phyloP scores from a whole-genome alignment of 1,140 invertebrate genomes.

The Philopotamus ludificatus region DNA sequence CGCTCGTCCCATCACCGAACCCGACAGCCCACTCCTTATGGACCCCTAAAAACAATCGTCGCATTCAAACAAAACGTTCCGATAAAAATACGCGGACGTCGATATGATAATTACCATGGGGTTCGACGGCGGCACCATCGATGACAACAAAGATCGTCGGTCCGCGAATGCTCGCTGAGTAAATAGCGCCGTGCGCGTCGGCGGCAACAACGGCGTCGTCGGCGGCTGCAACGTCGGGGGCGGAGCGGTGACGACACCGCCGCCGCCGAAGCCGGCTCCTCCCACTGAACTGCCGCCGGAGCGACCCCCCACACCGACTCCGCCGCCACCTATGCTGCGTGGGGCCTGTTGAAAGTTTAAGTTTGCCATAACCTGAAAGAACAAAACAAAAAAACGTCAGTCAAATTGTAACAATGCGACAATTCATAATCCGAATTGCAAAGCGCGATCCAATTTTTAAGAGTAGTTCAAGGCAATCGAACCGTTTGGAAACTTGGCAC shows the following conservation, averaged over 20 bases:
- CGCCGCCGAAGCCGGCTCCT: constrained; percentile 55
- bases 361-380: constrained; percentile 72
- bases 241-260: constrained; percentile 49
- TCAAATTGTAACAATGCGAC: background rate
- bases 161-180: constrained; percentile 75
- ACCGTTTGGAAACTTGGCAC: no score
- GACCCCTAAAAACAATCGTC: constrained; percentile 13
- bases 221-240: constrained; percentile 52
- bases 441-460: no score
- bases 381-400: background rate
- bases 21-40: constrained; percentile 40
- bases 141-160: constrained; percentile 69
- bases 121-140: constrained; percentile 60
- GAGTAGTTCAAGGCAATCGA: no score
- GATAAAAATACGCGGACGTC: background rate
- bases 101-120: constrained; percentile 47
- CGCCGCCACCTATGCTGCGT: constrained; percentile 70
- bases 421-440: no score
- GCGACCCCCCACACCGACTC: constrained; percentile 56
- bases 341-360: constrained; percentile 79
- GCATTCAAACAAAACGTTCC: constrained; percentile 14
- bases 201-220: constrained; percentile 54
- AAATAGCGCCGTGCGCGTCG: constrained; percentile 63
- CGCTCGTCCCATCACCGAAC: constrained; percentile 49
- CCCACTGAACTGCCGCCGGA: constrained; percentile 59